A percentile compares a stretch with the other conserved stretches of the same genome.
Conservation (phyloP, 2,888 invertebrate species). For the Sphecodes monilicornis region DNA sequence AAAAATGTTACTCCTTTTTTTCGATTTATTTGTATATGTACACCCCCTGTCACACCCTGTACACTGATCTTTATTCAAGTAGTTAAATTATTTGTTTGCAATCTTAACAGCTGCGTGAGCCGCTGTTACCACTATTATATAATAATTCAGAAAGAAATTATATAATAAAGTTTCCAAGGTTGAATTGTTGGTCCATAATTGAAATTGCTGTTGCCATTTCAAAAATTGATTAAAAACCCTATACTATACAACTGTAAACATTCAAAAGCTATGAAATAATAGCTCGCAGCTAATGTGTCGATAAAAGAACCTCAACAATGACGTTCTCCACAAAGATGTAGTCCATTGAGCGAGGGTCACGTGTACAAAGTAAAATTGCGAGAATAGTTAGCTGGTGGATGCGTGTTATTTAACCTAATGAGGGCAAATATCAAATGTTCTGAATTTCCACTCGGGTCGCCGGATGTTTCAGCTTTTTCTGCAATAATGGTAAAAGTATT, state of each 20-base stretch:
- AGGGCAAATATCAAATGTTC: not conserved
- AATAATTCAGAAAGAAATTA: not conserved
- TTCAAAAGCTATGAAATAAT: constrained; percentile 1
- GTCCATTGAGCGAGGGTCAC: not conserved
- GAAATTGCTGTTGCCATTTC: not conserved
- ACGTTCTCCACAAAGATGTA: not conserved
- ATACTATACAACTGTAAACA: not conserved
- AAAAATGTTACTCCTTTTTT: no score
- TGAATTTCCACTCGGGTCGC: not conserved
- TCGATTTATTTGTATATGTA: no score
- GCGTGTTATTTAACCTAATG: not conserved
- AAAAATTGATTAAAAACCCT: not conserved
- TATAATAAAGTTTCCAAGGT: not conserved
- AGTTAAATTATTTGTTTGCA: not conserved
- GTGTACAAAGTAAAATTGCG: not conserved
- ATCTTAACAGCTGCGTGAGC: not conserved
- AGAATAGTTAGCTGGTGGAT: not conserved
- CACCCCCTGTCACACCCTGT: no score
- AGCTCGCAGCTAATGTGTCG: not conserved
- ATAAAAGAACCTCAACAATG: not conserved
- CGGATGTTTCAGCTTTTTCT: not conserved
- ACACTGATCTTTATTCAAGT: no score
- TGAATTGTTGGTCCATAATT: not conserved
- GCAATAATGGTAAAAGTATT: not conserved
- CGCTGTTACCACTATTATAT: no score